These are phyloP conservation scores for Euthynnus affinis DNA, from an alignment of 2,797 vertebrate species.

Conservation along the genomic window DNA sequence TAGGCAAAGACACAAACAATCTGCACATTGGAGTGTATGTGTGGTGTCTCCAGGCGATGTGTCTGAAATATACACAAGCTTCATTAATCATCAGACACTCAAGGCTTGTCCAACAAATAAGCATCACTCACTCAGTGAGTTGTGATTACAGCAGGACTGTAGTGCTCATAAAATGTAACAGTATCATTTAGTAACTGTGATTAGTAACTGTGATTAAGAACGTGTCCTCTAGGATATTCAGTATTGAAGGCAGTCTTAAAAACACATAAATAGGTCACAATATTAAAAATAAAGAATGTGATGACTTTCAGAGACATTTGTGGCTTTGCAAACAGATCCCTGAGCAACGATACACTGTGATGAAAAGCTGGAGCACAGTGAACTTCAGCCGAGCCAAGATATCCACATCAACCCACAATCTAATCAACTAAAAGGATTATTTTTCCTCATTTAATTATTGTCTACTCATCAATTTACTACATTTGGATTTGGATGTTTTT, in stretches of 20 bases:
- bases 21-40: not conserved
- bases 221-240: not conserved
- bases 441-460: too few relatives aligned
- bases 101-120: constrained; percentile 2
- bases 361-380: not conserved
- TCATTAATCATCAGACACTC: constrained; percentile 25
- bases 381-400: not conserved
- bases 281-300: constrained; percentile 21
- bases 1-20: constrained; percentile 5
- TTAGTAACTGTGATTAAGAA: constrained; percentile 9
- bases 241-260: constrained; percentile 11
- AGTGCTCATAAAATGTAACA: not conserved
- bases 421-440: not conserved
- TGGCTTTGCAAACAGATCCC: constrained; percentile 25
- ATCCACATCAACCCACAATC: not conserved
- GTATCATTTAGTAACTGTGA: constrained; percentile 7
- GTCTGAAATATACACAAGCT: not conserved
- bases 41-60: constrained; percentile 9
- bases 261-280: constrained; percentile 11
- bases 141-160: constrained; percentile 2
- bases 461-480: not conserved
- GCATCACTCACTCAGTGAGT: constrained; percentile 8
- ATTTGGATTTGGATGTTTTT: not conserved
- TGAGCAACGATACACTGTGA: not conserved
- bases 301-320: constrained; percentile 10